Evolutionary conservation across 2,888 invertebrate genomes (phyloP).

Genomic region (Dromius quadrimaculatus): DNA sequence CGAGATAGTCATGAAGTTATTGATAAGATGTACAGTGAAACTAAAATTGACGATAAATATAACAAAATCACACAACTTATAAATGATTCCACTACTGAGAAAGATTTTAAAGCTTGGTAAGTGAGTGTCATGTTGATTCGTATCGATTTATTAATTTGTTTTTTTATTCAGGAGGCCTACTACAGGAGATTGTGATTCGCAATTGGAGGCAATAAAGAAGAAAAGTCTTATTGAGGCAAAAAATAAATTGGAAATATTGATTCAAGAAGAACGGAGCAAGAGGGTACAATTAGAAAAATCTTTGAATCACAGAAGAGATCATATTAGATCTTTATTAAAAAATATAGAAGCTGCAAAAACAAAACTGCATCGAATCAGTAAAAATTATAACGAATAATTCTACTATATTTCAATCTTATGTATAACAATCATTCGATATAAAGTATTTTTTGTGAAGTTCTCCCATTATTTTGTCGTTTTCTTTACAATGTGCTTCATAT

Average conservation of each 20-base stretch:
- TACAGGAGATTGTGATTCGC: conserved; percentile 51
- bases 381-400: conserved; percentile 5
- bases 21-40: conserved; percentile 51
- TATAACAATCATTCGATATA: conserved; percentile 11
- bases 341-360: conserved; percentile 31
- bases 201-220: conserved; percentile 40
- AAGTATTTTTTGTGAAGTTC: conserved; percentile 15
- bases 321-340: conserved; percentile 24
- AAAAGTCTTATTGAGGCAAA: conserved; percentile 47
- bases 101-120: conserved; percentile 52
- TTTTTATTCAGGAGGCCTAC: conserved; percentile 54
- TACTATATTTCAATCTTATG: too few relatives aligned
- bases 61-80: conserved; percentile 44
- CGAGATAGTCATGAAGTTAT: conserved; percentile 26
- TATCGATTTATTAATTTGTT: neutral
- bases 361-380: neutral
- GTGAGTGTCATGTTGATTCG: conserved; percentile 13
- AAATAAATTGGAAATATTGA: conserved; percentile 46
- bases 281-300: conserved; percentile 41
- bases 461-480: conserved; percentile 20
- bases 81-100: conserved; percentile 37
- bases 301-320: conserved; percentile 44
- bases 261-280: conserved; percentile 40
- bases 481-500: conserved; percentile 4
- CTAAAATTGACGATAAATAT: conserved; percentile 48